phyloP scores from a whole-genome alignment of 1,140 invertebrate species.

The Drosophila suzukii region DNA sequence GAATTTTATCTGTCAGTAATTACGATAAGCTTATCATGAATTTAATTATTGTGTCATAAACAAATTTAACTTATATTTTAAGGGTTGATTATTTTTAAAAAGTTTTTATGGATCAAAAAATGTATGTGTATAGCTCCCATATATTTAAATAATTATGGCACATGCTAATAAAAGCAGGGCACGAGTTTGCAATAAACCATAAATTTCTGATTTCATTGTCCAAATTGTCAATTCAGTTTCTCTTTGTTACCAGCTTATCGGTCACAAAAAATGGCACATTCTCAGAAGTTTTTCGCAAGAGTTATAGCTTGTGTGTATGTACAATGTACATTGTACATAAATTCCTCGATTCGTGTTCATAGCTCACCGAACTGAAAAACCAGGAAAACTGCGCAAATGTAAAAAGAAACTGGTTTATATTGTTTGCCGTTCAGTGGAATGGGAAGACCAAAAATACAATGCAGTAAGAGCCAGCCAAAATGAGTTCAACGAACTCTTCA shows the following conservation, averaged over 20 bases:
- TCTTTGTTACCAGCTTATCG: constrained; percentile 30
- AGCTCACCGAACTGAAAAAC: constrained; percentile 34
- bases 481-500: constrained; percentile 40
- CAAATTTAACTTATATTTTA: background rate
- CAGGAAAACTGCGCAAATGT: constrained; percentile 27
- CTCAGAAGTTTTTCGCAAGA: constrained; percentile 21
- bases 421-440: constrained; percentile 23
- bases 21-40: background rate
- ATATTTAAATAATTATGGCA: background rate
- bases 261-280: constrained; percentile 29
- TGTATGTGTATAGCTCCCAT: background rate
- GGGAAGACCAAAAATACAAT: constrained; percentile 26
- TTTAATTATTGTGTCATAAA: constrained; percentile 4
- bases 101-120: background rate
- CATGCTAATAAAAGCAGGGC: no score
- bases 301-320: constrained; percentile 3
- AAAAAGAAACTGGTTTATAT: constrained; percentile 45
- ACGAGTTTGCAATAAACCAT: background rate
- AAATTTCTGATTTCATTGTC: background rate
- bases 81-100: background rate
- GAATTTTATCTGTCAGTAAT: background rate
- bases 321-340: background rate
- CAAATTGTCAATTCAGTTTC: background rate
- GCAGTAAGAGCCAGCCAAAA: constrained; percentile 10
- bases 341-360: constrained; percentile 31